Conservation (phyloP, 2,888 invertebrate species). For the Cerceris ruficornis region DNA sequence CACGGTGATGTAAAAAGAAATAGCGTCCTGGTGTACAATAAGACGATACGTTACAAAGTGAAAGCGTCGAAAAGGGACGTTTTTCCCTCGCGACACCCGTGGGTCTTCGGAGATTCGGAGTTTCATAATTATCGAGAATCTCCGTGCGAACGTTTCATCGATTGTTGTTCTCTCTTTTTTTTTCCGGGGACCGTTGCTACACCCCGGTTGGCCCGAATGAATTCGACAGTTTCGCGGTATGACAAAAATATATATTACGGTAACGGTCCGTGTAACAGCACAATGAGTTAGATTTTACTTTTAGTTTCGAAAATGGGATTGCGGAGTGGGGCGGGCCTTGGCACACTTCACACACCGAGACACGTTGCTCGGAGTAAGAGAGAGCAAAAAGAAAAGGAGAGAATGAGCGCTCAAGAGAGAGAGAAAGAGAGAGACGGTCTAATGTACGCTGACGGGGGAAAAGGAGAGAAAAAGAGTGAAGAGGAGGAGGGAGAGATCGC, state of each 20-base stretch:
- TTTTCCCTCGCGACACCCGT: neutral
- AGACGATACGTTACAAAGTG: neutral
- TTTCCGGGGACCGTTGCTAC: no score
- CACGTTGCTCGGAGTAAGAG: conserved; percentile 63
- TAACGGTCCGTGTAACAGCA: conserved; percentile 73
- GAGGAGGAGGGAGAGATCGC: conserved; percentile 26
- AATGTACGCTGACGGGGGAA: no score
- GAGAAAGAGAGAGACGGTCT: conserved; percentile 2
- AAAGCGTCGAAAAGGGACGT: neutral
- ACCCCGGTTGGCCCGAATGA: conserved; percentile 36
- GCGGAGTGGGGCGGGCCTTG: conserved; percentile 78
- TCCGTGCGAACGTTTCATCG: neutral
- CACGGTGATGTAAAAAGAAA: neutral
- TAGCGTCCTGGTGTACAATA: neutral
- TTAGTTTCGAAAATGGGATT: conserved; percentile 81
- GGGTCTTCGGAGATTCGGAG: neutral
- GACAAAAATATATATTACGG: conserved; percentile 75
- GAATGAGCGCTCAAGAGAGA: conserved; percentile 21
- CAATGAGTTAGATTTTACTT: conserved; percentile 82
- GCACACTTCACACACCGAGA: conserved; percentile 79
- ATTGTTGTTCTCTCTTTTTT: no score
- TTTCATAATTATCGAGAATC: neutral
- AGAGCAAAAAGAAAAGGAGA: conserved; percentile 39
- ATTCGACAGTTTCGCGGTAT: conserved; percentile 40
- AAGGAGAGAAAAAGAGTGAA: conserved; percentile 21